Evolutionary conservation across 2,113 vertebrate species (phyloP).

Genomic region (Columba livia): DNA sequence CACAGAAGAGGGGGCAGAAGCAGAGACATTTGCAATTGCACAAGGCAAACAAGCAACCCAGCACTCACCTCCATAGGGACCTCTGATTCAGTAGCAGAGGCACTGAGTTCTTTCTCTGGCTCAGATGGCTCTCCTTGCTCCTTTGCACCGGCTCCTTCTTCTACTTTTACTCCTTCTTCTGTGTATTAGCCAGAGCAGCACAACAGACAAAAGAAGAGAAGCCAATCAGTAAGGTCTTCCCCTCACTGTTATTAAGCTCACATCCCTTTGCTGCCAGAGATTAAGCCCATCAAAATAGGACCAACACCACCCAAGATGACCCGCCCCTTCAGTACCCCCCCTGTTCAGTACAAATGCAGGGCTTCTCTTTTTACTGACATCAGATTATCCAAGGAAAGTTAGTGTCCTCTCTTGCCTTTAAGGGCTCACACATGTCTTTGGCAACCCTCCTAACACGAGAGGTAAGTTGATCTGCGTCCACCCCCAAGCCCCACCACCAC

Average conservation of each 20-base stretch:
- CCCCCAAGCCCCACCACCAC: slow-evolving; percentile 54
- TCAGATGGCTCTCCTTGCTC: slow-evolving; percentile 78
- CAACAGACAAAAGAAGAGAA: not conserved
- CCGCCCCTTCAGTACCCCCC: not conserved
- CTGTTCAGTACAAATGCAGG: not conserved
- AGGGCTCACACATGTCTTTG: slow-evolving; percentile 70
- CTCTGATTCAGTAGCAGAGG: slow-evolving; percentile 64
- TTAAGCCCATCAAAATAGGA: not conserved
- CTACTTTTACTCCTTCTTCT: slow-evolving; percentile 84
- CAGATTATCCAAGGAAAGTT: not conserved
- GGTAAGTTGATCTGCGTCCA: slow-evolving; percentile 73
- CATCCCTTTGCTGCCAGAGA: not conserved
- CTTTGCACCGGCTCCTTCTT: slow-evolving; percentile 74
- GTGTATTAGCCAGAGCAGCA: slow-evolving; percentile 28
- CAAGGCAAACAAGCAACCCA: not conserved
- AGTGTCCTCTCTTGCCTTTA: slow-evolving; percentile 84
- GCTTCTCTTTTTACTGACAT: not conserved
- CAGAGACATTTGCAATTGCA: not conserved
- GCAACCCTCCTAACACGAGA: slow-evolving; percentile 80
- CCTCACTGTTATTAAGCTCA: not conserved
- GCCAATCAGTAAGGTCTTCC: not conserved
- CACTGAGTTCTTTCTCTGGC: slow-evolving; percentile 79
- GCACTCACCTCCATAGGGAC: slow-evolving; percentile 70
- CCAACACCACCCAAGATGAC: not conserved
- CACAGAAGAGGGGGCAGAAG: not conserved